Conservation (phyloP, 2,888 invertebrate genomes). For the Ennomos fuscantarius region DNA sequence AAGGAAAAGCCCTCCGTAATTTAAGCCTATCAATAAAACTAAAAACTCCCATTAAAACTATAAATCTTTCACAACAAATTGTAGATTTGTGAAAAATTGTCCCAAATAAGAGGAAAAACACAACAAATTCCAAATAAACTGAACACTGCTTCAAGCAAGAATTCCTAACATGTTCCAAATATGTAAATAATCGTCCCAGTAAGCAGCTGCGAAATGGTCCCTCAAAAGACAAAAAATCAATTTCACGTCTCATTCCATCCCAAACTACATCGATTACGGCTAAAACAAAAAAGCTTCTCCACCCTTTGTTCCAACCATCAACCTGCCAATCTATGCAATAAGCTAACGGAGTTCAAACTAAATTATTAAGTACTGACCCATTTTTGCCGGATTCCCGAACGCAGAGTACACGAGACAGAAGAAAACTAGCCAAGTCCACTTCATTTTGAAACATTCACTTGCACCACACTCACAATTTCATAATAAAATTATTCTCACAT, state of each 20-base stretch:
- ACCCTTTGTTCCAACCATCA: slow-evolving; percentile 63
- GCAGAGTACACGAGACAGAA: slow-evolving; percentile 55
- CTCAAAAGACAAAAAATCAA: slow-evolving; percentile 14
- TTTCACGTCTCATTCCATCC: slow-evolving; percentile 14
- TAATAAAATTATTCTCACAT: slow-evolving; percentile 53
- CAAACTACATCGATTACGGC: slow-evolving; percentile 36
- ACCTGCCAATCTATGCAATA: slow-evolving; percentile 63
- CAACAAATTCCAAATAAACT: too few species aligned
- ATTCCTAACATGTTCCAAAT: too few species aligned
- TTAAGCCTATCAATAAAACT: too few species aligned
- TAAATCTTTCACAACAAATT: too few species aligned
- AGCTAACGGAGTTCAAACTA: slow-evolving; percentile 59
- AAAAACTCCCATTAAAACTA: too few species aligned
- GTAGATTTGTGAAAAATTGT: too few species aligned
- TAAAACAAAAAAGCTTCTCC: slow-evolving; percentile 43
- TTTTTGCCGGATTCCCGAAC: slow-evolving; percentile 76
- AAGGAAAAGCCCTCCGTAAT: too few species aligned
- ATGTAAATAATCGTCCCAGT: too few species aligned
- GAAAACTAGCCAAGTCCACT: slow-evolving; percentile 62
- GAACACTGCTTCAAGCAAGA: too few species aligned
- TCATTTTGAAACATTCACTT: slow-evolving; percentile 64
- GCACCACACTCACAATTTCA: slow-evolving; percentile 49
- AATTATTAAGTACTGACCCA: slow-evolving; percentile 78
- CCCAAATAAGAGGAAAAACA: too few species aligned
- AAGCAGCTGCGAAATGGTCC: too few species aligned